Percentiles rank a stretch among this genome's conserved stretches.
phyloP scores from a whole-genome alignment of 2,888 invertebrate genomes.

The Eupelmus urozonus region DNA sequence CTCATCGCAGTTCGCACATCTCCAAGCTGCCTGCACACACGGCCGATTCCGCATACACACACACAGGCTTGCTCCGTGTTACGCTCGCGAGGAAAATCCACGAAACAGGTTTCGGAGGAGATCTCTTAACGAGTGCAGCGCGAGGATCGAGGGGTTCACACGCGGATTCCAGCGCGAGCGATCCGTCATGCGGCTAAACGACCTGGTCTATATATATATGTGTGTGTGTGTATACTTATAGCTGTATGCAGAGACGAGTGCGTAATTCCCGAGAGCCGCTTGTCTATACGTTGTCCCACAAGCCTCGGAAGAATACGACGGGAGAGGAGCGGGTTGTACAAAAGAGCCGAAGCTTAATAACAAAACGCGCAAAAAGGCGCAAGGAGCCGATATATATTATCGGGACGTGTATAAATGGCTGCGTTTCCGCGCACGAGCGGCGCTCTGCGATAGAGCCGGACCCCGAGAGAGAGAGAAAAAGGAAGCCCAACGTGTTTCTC shows the following conservation, averaged over 20 bases:
- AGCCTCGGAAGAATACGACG: conserved; percentile 52
- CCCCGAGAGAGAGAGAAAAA: conserved; percentile 39
- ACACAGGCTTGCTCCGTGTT: conserved; percentile 28
- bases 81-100: conserved; percentile 58
- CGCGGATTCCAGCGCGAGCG: conserved; percentile 55
- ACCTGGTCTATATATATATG: conserved; percentile 49
- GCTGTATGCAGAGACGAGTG: no score
- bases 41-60: conserved; percentile 30
- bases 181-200: conserved; percentile 57
- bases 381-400: conserved; percentile 72
- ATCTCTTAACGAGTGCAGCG: conserved; percentile 48
- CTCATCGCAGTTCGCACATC: conserved; percentile 49
- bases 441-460: conserved; percentile 54
- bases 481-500: conserved; percentile 36
- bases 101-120: conserved; percentile 56
- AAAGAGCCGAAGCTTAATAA: conserved; percentile 63
- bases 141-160: conserved; percentile 53
- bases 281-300: conserved; percentile 59
- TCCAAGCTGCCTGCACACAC: no score
- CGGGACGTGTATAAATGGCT: conserved; percentile 65
- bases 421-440: conserved; percentile 58
- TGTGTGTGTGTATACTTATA: no score
- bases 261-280: conserved; percentile 27
- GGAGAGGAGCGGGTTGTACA: conserved; percentile 56
- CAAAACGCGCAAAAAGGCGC: conserved; percentile 64